Conservation (phyloP, 30 jellyfish, hydroid and myxozoan species). For the Aurelia aurita complex sp. Pacific region DNA sequence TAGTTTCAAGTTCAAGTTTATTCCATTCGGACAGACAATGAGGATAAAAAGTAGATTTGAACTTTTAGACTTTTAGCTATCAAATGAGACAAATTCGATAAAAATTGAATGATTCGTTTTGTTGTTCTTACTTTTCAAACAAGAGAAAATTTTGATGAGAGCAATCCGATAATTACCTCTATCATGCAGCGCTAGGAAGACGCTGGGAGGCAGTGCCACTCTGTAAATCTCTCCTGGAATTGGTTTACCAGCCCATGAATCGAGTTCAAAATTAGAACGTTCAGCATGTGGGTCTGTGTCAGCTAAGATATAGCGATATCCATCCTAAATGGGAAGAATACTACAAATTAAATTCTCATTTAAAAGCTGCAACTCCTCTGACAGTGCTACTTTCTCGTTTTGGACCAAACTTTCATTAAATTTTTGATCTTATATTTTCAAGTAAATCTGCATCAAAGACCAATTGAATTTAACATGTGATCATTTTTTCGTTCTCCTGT, state of each 20-base stretch:
- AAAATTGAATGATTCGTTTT: not conserved
- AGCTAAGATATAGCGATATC: conserved; percentile 89
- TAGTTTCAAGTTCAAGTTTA: too few species aligned
- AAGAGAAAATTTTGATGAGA: not conserved
- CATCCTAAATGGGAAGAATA: conserved; percentile 63
- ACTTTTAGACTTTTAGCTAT: too few species aligned
- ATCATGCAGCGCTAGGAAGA: conserved; percentile 81
- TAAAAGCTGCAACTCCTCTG: not conserved
- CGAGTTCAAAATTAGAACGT: conserved; percentile 85
- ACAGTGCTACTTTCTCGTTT: too few species aligned
- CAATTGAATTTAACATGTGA: too few species aligned
- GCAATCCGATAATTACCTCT: conserved; percentile 41
- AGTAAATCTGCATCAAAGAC: too few species aligned
- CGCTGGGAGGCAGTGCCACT: conserved; percentile 78
- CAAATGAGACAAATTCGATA: too few species aligned
- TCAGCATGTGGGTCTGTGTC: conserved; percentile 96
- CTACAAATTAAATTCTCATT: not conserved
- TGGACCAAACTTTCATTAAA: too few species aligned
- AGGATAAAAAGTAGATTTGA: too few species aligned
- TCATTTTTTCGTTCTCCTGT: too few species aligned
- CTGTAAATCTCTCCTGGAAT: conserved; percentile 96
- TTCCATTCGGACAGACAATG: too few species aligned
- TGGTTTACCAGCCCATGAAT: conserved; percentile 97
- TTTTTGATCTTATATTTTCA: too few species aligned
- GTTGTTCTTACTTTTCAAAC: not conserved